A percentile compares a stretch with the other conserved stretches of the same genome.
Evolutionary conservation across 2,888 invertebrate genomes (phyloP).

Genomic region (Hololepta plana): DNA sequence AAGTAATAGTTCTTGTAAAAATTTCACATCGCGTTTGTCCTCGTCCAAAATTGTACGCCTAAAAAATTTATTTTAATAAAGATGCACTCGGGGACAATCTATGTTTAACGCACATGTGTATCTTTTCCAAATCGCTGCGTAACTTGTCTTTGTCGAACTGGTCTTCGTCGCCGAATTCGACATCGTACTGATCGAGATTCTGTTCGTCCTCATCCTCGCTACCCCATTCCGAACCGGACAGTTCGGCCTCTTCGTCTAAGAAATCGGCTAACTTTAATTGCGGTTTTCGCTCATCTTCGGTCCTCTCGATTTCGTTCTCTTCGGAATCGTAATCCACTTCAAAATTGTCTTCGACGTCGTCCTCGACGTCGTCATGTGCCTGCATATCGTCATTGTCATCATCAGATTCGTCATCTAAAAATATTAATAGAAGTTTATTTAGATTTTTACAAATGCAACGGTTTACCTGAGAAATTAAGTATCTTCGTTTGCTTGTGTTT

Average conservation of each 20-base stretch:
- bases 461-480: too few species aligned
- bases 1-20: constrained; percentile 70
- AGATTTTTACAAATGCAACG: constrained; percentile 1
- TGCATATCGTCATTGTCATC: constrained; percentile 5
- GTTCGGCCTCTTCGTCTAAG: constrained; percentile 79
- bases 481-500: constrained; percentile 12
- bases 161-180: constrained; percentile 72
- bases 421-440: constrained; percentile 3
- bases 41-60: constrained; percentile 72
- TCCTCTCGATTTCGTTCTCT: constrained; percentile 48
- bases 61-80: constrained; percentile 9
- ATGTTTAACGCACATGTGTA: constrained; percentile 52
- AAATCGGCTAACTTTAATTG: constrained; percentile 42
- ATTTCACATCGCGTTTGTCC: constrained; percentile 67
- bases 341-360: constrained; percentile 20
- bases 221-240: constrained; percentile 81
- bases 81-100: too few species aligned
- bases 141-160: constrained; percentile 63
- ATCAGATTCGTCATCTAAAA: constrained; percentile 5
- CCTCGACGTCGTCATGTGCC: constrained; percentile 20
- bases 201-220: constrained; percentile 79
- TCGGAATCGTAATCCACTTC: constrained; percentile 64
- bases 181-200: constrained; percentile 60
- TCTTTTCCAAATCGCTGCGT: constrained; percentile 59
- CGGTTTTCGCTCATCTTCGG: constrained; percentile 5